phyloP scores from a whole-genome alignment of 1,140 invertebrate genomes.

The Copidosoma floridanum region DNA sequence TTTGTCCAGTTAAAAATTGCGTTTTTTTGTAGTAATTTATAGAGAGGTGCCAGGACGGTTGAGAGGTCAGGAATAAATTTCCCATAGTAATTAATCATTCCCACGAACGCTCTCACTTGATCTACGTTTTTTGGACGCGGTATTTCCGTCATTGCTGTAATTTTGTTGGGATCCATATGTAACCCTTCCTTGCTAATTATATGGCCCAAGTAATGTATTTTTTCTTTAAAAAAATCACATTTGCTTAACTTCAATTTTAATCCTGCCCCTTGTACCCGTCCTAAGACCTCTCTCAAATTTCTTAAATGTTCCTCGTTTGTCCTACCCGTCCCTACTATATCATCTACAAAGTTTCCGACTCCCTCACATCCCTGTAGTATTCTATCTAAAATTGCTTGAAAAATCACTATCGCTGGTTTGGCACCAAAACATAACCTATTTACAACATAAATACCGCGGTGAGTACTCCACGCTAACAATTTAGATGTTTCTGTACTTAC shows the following conservation, averaged over 20 bases:
- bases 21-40: background rate
- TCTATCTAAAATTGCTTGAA: conserved; percentile 40
- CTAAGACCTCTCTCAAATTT: conserved; percentile 36
- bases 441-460: background rate
- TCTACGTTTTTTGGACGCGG: conserved; percentile 28
- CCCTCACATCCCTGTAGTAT: conserved; percentile 37
- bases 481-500: background rate
- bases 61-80: conserved; percentile 46
- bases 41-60: background rate
- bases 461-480: background rate
- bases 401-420: conserved; percentile 34
- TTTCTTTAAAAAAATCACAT: background rate
- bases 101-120: conserved; percentile 50
- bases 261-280: conserved; percentile 31
- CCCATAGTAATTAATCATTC: conserved; percentile 54
- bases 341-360: conserved; percentile 35
- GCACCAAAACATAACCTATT: background rate
- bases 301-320: conserved; percentile 31
- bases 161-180: background rate
- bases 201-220: background rate
- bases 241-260: conserved; percentile 1
- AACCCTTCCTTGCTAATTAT: background rate
- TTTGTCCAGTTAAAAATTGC: background rate
- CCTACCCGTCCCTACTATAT: conserved; percentile 35
- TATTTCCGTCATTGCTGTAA: background rate